These are phyloP conservation scores for Conomelus anceps DNA, from an alignment of 2,888 invertebrate genomes.

Conservation along the genomic window DNA sequence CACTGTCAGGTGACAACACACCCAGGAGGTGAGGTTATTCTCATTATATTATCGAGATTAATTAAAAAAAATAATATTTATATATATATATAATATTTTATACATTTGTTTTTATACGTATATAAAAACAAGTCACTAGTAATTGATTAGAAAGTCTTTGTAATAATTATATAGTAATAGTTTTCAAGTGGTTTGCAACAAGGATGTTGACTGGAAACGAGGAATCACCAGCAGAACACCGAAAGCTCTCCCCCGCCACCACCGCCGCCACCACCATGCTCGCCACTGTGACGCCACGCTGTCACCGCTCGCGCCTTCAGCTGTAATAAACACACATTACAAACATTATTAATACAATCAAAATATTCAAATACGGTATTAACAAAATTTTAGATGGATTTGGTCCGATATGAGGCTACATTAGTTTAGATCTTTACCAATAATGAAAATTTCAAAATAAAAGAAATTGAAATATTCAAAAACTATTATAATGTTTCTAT, in stretches of 20 bases:
- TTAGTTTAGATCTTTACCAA: no score
- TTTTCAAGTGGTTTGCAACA: not conserved
- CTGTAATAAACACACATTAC: conserved; percentile 48
- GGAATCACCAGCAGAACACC: conserved; percentile 70
- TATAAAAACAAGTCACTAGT: not conserved
- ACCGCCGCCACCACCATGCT: conserved; percentile 47
- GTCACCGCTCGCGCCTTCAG: conserved; percentile 68
- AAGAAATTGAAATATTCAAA: no score
- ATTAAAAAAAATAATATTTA: not conserved
- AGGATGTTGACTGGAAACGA: not conserved
- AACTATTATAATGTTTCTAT: no score
- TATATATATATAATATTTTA: not conserved
- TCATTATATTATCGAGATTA: not conserved
- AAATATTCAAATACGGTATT: conserved; percentile 17
- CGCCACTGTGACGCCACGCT: conserved; percentile 63
- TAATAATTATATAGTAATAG: not conserved
- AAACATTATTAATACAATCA: conserved; percentile 4
- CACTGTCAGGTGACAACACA: no score
- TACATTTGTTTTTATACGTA: not conserved
- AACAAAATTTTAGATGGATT: no score
- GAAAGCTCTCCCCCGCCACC: conserved; percentile 59
- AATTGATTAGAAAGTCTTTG: not conserved
- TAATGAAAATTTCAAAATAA: no score
- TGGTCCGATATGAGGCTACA: no score
- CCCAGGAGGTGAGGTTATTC: not conserved